Percentiles rank a stretch among this genome's conserved stretches.
Conservation (phyloP, 1,140 invertebrate genomes). For the Orchestia grillus region DNA sequence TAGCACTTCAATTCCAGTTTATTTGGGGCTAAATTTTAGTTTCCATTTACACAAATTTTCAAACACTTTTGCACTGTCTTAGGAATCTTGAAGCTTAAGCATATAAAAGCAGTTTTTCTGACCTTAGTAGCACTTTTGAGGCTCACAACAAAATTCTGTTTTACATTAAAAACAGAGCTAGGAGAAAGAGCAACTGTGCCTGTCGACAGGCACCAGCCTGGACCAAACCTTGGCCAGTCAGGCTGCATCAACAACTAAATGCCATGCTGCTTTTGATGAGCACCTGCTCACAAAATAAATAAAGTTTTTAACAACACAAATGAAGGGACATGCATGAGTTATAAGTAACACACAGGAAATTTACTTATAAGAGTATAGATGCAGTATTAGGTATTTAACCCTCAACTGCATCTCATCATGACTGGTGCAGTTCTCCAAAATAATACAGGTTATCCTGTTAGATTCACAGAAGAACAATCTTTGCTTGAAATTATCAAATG, state of each 20-base stretch:
- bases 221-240: neutral
- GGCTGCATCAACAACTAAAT: constrained; percentile 14
- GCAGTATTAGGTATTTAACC: no score
- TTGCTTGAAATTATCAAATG: no score
- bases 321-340: no score
- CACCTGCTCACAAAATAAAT: neutral
- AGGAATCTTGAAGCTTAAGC: neutral
- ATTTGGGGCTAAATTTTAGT: neutral
- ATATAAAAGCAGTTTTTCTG: neutral
- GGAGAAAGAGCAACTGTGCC: neutral
- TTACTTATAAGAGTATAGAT: no score
- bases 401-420: no score
- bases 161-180: neutral
- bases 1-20: neutral
- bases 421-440: no score
- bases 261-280: neutral
- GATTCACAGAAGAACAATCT: no score
- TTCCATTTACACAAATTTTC: neutral
- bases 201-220: neutral
- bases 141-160: neutral
- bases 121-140: neutral
- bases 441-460: no score
- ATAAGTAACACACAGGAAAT: no score
- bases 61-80: neutral
- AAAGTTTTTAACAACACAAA: neutral